Conservation (phyloP, 2,797 vertebrate species). For the Hippoglossus hippoglossus region DNA sequence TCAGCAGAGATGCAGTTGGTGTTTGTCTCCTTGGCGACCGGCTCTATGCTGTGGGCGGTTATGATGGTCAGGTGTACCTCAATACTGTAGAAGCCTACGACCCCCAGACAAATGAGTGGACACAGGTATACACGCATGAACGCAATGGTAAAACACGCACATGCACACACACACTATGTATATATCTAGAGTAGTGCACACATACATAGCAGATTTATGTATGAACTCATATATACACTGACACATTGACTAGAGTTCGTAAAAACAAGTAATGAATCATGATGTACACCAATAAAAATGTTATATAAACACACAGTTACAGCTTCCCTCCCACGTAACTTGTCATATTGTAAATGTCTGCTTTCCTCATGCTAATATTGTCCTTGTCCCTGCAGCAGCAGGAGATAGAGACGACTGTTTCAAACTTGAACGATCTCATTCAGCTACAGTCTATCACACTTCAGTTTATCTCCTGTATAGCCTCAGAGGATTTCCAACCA, state of each 20-base stretch:
- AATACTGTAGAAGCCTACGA: constrained; percentile 97
- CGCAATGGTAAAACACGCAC: background rate
- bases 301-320: constrained; percentile 28
- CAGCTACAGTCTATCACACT: constrained; percentile 28
- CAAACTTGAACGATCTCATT: constrained; percentile 43
- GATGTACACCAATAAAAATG: constrained; percentile 5
- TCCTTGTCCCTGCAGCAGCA: constrained; percentile 42
- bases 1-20: constrained; percentile 96
- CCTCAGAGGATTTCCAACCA: constrained; percentile 46
- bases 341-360: constrained; percentile 56
- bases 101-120: constrained; percentile 98
- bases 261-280: constrained; percentile 13
- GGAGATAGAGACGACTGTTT: constrained; percentile 18
- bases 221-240: background rate
- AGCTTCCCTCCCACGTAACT: constrained; percentile 19
- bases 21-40: constrained; percentile 97
- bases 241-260: constrained; percentile 1
- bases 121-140: constrained; percentile 85
- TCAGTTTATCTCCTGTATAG: constrained; percentile 42
- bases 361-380: constrained; percentile 56
- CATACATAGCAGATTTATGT: background rate
- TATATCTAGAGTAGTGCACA: background rate
- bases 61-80: constrained; percentile 96
- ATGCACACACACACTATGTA: background rate
- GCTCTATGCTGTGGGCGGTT: constrained; percentile 96